Conservation (phyloP, 2,113 vertebrate species). For the Mesocricetus auratus region DNA sequence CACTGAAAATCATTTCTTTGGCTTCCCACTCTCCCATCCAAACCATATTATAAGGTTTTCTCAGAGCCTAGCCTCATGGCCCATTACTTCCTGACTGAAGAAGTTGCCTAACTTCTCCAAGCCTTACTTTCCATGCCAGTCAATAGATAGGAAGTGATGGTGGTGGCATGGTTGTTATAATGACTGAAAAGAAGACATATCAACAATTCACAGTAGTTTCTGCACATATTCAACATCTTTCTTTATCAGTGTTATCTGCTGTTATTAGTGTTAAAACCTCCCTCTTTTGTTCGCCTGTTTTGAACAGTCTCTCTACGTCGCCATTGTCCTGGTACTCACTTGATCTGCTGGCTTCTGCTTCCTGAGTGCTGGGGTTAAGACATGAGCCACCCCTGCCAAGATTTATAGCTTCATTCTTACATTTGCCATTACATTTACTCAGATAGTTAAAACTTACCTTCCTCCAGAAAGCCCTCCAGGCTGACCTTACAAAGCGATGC, state of each 20-base stretch:
- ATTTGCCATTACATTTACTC: background rate
- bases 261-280: background rate
- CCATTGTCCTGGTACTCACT: background rate
- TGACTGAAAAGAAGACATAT: background rate
- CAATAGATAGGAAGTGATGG: background rate
- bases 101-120: background rate
- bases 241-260: background rate
- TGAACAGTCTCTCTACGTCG: background rate
- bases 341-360: background rate
- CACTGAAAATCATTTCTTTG: background rate
- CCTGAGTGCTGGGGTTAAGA: background rate
- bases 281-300: background rate
- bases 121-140: background rate
- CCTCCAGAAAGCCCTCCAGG: background rate
- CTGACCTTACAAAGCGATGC: background rate
- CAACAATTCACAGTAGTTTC: background rate
- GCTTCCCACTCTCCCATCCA: background rate
- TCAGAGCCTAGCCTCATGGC: background rate
- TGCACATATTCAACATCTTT: background rate
- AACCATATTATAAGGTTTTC: background rate
- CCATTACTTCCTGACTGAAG: background rate
- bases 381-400: background rate
- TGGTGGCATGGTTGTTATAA: background rate
- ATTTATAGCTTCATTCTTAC: background rate
- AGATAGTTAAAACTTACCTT: conserved; percentile 28